Percentiles rank a stretch among this genome's conserved stretches.
Evolutionary conservation across 2,888 invertebrate species (phyloP).

Genomic region (Drosophila pseudotakahashii): DNA sequence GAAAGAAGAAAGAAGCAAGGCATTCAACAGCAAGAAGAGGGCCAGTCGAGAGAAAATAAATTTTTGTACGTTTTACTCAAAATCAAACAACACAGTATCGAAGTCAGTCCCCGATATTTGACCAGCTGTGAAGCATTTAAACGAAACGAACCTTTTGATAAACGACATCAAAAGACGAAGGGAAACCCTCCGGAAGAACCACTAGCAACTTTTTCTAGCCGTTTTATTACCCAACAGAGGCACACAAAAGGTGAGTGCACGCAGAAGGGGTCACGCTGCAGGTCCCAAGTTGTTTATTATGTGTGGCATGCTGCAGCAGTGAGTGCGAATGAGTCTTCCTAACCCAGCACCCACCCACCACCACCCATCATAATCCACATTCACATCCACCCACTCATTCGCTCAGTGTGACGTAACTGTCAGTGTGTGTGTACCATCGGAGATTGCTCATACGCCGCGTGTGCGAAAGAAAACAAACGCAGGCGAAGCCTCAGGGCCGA

Average conservation of each 20-base stretch:
- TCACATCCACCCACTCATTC: constrained; percentile 17
- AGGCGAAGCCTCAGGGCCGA: constrained; percentile 10
- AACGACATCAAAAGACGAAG: constrained; percentile 7
- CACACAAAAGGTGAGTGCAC: constrained; percentile 69
- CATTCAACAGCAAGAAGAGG: constrained; percentile 59
- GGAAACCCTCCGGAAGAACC: constrained; percentile 16
- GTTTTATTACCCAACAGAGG: constrained; percentile 40
- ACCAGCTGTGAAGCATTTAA: constrained; percentile 54
- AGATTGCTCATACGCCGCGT: constrained; percentile 73
- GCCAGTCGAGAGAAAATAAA: constrained; percentile 34
- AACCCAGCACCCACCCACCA: too few relatives aligned
- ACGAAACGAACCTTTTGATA: constrained; percentile 49
- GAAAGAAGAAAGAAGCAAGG: constrained; percentile 64
- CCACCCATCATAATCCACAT: not conserved
- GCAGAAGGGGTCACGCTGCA: constrained; percentile 35
- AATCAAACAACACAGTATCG: constrained; percentile 34
- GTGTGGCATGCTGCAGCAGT: constrained; percentile 36
- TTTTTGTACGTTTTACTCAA: constrained; percentile 38
- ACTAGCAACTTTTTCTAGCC: constrained; percentile 33
- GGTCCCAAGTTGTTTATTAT: constrained; percentile 18
- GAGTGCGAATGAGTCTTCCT: constrained; percentile 5
- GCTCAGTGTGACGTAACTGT: constrained; percentile 41
- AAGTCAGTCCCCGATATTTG: constrained; percentile 27
- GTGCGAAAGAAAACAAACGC: constrained; percentile 54
- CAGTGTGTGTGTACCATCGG: constrained; percentile 20